A percentile compares a stretch with the other conserved stretches of the same genome.
Conservation (phyloP, 2,113 vertebrate genomes). For the Salvelinus alpinus region DNA sequence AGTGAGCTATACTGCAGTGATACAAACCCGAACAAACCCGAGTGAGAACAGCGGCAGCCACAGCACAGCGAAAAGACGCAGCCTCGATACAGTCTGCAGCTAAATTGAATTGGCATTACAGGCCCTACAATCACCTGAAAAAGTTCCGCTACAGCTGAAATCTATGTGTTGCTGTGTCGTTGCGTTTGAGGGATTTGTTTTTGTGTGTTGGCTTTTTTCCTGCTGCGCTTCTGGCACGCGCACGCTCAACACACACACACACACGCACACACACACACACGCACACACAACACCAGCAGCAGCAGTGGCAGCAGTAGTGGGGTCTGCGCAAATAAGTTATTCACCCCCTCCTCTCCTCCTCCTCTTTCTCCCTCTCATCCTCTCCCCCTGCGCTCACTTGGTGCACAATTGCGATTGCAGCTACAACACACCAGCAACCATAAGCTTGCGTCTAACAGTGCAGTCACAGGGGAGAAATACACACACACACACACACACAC, state of each 20-base stretch:
- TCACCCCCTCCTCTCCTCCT: slow-evolving; percentile 14
- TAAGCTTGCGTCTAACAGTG: slow-evolving; percentile 67
- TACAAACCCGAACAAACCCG: neutral
- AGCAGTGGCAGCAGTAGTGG: neutral
- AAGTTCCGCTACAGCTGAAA: neutral
- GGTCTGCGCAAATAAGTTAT: slow-evolving; percentile 61
- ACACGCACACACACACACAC: slow-evolving; percentile 14
- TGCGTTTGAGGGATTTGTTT: neutral
- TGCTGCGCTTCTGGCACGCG: slow-evolving; percentile 44
- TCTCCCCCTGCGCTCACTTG: slow-evolving; percentile 59
- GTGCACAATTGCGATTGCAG: slow-evolving; percentile 82
- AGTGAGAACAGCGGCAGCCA: neutral
- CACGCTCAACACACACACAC: slow-evolving; percentile 11
- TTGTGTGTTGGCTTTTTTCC: slow-evolving; percentile 21
- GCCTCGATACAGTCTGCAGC: neutral
- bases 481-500: slow-evolving; percentile 11
- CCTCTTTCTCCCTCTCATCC: neutral
- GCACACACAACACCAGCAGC: slow-evolving; percentile 9
- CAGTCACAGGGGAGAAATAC: slow-evolving; percentile 67
- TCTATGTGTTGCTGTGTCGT: neutral
- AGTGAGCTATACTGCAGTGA: neutral
- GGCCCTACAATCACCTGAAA: neutral
- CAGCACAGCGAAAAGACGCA: neutral
- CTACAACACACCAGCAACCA: slow-evolving; percentile 72
- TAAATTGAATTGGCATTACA: neutral